These are phyloP conservation scores for Macrobrachium rosenbergii DNA, from an alignment of 1,140 invertebrate species.

Conservation along the genomic window DNA sequence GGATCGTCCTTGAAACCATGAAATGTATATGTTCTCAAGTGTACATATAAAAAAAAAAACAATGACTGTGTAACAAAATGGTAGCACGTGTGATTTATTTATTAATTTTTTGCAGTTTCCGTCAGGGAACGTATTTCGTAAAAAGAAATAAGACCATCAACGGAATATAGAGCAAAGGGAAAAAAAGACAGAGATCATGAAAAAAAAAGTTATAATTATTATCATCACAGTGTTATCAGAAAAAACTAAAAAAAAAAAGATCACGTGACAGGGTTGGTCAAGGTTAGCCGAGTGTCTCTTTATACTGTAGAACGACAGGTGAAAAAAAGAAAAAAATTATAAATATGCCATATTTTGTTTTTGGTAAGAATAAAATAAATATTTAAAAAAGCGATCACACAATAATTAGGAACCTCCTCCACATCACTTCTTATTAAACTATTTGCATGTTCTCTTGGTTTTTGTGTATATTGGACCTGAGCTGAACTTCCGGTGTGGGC, in stretches of 20 bases:
- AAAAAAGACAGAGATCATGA: not conserved
- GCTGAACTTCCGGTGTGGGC: slow-evolving; percentile 33
- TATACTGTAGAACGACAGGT: slow-evolving; percentile 24
- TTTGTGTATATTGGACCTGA: slow-evolving; percentile 34
- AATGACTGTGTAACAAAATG: too few relatives aligned
- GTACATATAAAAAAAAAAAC: too few relatives aligned
- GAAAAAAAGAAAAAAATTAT: not conserved
- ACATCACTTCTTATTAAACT: not conserved
- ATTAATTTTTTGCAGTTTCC: too few relatives aligned
- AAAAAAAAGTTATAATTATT: not conserved
- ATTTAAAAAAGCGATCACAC: too few relatives aligned
- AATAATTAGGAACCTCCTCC: slow-evolving; percentile 17
- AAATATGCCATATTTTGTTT: not conserved
- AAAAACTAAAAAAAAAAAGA: not conserved
- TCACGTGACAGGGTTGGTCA: slow-evolving; percentile 49
- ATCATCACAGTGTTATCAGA: not conserved
- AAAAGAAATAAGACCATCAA: too few relatives aligned
- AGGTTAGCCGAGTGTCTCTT: slow-evolving; percentile 53
- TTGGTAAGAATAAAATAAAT: too few relatives aligned
- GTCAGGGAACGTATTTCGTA: too few relatives aligned
- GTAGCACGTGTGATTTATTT: too few relatives aligned
- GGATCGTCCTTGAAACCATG: too few relatives aligned
- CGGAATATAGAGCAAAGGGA: too few relatives aligned
- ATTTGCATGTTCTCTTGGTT: slow-evolving; percentile 51
- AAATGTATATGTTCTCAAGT: too few relatives aligned